Evolutionary conservation across 1,140 invertebrate genomes (phyloP).

Genomic region (Eurosta solidaginis): DNA sequence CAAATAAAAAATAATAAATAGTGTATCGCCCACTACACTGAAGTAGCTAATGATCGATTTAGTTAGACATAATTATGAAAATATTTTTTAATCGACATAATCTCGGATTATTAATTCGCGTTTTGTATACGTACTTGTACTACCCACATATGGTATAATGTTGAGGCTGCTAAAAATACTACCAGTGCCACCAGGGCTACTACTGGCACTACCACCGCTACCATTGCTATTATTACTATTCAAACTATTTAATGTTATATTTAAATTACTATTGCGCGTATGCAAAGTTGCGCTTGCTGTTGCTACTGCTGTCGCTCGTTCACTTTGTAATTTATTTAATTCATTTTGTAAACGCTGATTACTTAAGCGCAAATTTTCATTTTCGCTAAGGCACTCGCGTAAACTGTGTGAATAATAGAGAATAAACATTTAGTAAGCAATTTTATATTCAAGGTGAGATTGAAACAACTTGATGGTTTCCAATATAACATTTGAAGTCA

Average conservation of each 20-base stretch:
- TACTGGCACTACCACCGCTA: conserved; percentile 40
- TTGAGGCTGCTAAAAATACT: not conserved
- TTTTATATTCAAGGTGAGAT: not conserved
- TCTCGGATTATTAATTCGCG: conserved; percentile 53
- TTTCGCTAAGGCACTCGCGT: conserved; percentile 51
- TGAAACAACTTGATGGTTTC: not conserved
- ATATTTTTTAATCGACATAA: conserved; percentile 46
- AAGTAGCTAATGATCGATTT: too few species aligned
- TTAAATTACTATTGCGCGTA: conserved; percentile 30
- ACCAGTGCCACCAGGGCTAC: not conserved
- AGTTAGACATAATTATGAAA: not conserved
- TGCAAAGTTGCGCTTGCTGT: conserved; percentile 37
- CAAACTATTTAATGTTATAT: conserved; percentile 32
- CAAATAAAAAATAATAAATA: not conserved
- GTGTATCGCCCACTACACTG: not conserved
- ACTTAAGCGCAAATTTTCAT: conserved; percentile 50
- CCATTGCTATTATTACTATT: conserved; percentile 48
- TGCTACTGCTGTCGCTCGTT: conserved; percentile 33
- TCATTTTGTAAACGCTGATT: conserved; percentile 52
- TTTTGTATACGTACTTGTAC: conserved; percentile 48
- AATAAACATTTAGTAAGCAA: not conserved
- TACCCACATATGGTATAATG: conserved; percentile 31
- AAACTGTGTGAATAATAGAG: conserved; percentile 38
- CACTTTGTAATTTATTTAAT: conserved; percentile 43
- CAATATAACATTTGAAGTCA: conserved; percentile 48